Conservation (phyloP, 2,113 vertebrate genomes). For the Eurypyga helias region DNA sequence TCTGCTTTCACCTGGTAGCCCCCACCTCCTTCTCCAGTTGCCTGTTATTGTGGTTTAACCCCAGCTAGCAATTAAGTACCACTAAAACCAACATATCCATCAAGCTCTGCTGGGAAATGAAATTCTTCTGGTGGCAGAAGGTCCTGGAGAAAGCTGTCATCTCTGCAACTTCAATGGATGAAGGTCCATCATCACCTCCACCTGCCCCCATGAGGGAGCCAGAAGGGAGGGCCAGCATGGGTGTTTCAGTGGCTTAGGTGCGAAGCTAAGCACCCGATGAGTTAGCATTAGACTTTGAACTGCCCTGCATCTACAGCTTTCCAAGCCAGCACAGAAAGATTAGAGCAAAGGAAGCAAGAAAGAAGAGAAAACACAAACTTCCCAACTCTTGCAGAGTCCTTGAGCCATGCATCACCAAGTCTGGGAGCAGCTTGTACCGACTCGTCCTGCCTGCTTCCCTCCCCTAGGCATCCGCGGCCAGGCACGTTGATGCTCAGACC, state of each 20-base stretch:
- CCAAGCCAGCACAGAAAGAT: neutral
- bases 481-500: neutral
- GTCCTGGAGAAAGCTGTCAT: neutral
- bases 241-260: fast-evolving
- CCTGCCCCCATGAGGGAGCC: neutral
- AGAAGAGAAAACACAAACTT: neutral
- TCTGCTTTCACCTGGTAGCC: neutral
- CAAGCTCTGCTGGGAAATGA: neutral
- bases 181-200: neutral
- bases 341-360: neutral
- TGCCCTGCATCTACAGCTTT: neutral
- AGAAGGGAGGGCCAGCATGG: fast-evolving
- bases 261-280: neutral
- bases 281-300: neutral
- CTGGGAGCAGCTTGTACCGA: neutral
- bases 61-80: no score
- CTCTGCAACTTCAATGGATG: fast-evolving
- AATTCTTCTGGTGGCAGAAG: neutral
- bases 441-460: fast-evolving
- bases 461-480: neutral
- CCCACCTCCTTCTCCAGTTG: neutral
- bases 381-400: neutral
- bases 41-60: no score
- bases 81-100: no score
- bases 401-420: neutral